Base-by-base conservation (phyloP, 2,113 vertebrate species). In the Spizaetus ornatus region DNA sequence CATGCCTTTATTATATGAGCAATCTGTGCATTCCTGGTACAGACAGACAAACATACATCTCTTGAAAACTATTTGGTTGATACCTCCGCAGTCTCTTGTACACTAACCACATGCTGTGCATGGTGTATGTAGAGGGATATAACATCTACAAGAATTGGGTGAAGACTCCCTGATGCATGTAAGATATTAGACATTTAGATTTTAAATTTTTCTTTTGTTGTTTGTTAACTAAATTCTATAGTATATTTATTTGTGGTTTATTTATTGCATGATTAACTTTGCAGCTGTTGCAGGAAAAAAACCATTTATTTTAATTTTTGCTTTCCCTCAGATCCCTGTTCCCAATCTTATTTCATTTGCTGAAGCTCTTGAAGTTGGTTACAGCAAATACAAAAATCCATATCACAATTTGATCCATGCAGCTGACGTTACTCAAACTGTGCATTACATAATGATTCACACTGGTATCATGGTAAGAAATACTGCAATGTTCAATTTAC, bases 321-420 rank as follows among this genome's bases (percentile, higher is more conserved):
- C n/a, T 97, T 98, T 65, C 69, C 23, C 38, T n/a, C 76, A 99
- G 99, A 99, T 99, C 95, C 99, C 99, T 14, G 98, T 99, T 74
- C 98, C 99, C 86, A 98, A 99, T 87, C 98, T 99, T 97, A 99
- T 99, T 88, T 98, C 98, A 84, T 99, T 99, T 95, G 99, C 99
- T 61, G 99, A 99, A 97, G 99, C 99, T 92, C 98, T 99, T 96
- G 99, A 99, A 98, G 98, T 98, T 69, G 99, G 99, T 88, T 99
- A 99, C 98, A 99, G 99, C 98, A 99, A 99, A 96, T 98, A 99
- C 98, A 99, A 98, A 98, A 99, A 99, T 98, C 99, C 99, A 0
- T 99, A 99, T 96, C 99, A 99, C 98, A 99, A 99, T 98, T 97
- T 99, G 97, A 98, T 99, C 97, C 99, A 99, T 61, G 99, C 99